Percentiles rank a stretch among this genome's conserved stretches.
Conservation (phyloP, 2,797 vertebrate species). For the Micrastur ruficollis region DNA sequence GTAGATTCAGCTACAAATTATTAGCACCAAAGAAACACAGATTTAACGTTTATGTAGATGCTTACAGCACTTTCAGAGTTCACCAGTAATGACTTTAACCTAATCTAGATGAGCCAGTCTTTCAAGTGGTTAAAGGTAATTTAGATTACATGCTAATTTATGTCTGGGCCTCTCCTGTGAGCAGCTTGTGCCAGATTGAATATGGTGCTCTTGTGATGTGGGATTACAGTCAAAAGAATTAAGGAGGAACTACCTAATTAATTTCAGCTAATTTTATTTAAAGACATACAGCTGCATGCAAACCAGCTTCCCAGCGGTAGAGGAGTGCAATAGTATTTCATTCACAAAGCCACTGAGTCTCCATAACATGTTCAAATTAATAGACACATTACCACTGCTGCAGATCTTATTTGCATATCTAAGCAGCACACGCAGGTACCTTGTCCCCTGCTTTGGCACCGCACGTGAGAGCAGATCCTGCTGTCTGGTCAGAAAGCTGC, state of each 20-base stretch:
- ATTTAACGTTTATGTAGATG: neutral
- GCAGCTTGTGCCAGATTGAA: constrained; percentile 7
- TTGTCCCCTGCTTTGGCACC: neutral
- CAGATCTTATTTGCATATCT: neutral
- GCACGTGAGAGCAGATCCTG: accelerated
- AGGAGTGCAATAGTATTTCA: neutral
- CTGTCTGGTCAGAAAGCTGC: neutral
- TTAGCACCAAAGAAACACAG: neutral
- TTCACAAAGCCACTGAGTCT: neutral
- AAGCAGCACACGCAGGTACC: neutral
- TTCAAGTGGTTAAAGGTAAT: neutral
- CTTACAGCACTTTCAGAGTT: neutral
- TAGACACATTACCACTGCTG: accelerated
- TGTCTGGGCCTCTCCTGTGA: neutral
- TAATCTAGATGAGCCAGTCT: neutral
- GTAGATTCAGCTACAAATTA: neutral
- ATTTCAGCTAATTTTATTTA: constrained; percentile 40
- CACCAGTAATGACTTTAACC: neutral
- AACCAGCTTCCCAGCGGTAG: neutral
- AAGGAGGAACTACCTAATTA: constrained; percentile 28
- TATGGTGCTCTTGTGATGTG: constrained; percentile 5
- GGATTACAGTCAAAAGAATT: constrained; percentile 44
- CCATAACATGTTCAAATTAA: neutral
- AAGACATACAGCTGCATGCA: neutral
- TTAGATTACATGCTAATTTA: constrained; percentile 31